A percentile compares a stretch with the other conserved stretches of the same genome.
These are phyloP conservation scores for Tinea semifulvella DNA, from an alignment of 2,888 invertebrate genomes.

Conservation along the genomic window DNA sequence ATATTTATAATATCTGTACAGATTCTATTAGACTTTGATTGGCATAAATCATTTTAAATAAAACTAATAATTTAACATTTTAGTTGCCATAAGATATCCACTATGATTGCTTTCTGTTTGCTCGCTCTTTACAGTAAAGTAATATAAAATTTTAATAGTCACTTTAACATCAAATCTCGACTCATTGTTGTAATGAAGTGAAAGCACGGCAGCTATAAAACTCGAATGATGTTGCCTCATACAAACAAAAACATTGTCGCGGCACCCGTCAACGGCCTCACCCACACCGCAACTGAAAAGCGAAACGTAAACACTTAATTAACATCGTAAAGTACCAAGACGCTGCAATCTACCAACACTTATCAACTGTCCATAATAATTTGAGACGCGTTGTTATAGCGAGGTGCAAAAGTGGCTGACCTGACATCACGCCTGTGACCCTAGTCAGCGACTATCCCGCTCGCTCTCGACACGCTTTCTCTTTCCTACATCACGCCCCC, in stretches of 20 bases:
- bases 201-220: constrained; percentile 34
- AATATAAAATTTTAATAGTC: constrained; percentile 12
- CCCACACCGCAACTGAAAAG: constrained; percentile 15
- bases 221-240: constrained; percentile 32
- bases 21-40: no score
- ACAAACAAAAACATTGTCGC: constrained; percentile 28
- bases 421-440: constrained; percentile 69
- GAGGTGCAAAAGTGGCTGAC: constrained; percentile 69
- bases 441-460: constrained; percentile 36
- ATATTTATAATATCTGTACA: no score
- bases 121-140: not conserved
- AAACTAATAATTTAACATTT: no score
- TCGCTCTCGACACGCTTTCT: constrained; percentile 36
- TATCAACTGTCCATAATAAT: constrained; percentile 68
- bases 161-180: constrained; percentile 12
- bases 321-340: constrained; percentile 61
- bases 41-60: no score
- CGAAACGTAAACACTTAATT: constrained; percentile 58
- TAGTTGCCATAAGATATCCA: no score
- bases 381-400: constrained; percentile 67
- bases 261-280: not conserved
- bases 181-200: constrained; percentile 21
- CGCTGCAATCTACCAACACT: constrained; percentile 61
- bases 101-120: constrained; percentile 10
- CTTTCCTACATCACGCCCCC: constrained; percentile 62